phyloP scores from a whole-genome alignment of 2,797 vertebrate genomes.

The Spondyliosoma cantharus region DNA sequence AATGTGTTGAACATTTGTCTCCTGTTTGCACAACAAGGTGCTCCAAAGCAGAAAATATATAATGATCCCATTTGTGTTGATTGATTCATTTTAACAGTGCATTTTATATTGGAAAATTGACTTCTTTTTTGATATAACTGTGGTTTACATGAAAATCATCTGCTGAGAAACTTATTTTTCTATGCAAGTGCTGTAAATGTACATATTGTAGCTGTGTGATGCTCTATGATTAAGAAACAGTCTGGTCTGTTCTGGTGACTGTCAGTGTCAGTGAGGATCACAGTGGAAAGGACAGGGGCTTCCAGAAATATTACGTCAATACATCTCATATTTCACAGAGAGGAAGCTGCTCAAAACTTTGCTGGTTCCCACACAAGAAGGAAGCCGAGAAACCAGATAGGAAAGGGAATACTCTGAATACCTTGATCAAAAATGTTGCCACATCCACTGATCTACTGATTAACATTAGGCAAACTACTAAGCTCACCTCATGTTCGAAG shows the following conservation, averaged over 20 bases:
- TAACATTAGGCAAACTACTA: constrained; percentile 79
- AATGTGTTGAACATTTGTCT: constrained; percentile 60
- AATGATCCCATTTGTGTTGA: constrained; percentile 64
- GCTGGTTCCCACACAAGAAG: constrained; percentile 25
- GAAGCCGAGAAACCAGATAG: constrained; percentile 39
- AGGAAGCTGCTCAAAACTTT: constrained; percentile 60
- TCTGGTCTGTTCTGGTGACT: constrained; percentile 71
- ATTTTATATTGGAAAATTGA: constrained; percentile 80
- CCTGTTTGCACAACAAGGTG: constrained; percentile 75
- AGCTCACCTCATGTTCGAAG: constrained; percentile 77
- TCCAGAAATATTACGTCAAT: constrained; percentile 74
- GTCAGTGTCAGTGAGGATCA: constrained; percentile 67
- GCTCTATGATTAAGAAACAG: constrained; percentile 72
- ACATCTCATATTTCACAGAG: constrained; percentile 61
- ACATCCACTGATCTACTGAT: constrained; percentile 79
- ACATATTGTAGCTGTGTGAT: constrained; percentile 81
- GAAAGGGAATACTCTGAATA: constrained; percentile 70
- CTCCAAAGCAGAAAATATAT: constrained; percentile 72
- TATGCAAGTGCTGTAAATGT: constrained; percentile 87
- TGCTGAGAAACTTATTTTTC: constrained; percentile 87
- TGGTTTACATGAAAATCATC: constrained; percentile 84
- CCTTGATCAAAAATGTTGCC: constrained; percentile 65
- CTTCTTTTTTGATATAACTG: constrained; percentile 82
- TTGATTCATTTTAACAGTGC: constrained; percentile 78
- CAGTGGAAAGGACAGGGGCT: constrained; percentile 69